phyloP scores from a whole-genome alignment of 2,888 invertebrate genomes.

The Unio delphinus region DNA sequence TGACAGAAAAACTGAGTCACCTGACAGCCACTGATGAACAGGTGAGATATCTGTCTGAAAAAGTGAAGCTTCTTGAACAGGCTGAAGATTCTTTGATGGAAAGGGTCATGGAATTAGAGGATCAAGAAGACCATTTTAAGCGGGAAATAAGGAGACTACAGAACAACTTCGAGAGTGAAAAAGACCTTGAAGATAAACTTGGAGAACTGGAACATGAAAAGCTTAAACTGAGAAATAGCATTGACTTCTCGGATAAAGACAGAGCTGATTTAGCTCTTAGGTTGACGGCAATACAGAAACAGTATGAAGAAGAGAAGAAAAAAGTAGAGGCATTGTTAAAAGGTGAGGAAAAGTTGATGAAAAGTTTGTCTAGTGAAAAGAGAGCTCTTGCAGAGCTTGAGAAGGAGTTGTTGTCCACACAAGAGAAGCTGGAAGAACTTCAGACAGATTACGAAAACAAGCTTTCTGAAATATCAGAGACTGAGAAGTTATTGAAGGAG shows the following conservation, averaged over 20 bases:
- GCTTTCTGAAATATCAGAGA: conserved; percentile 29
- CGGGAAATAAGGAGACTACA: conserved; percentile 37
- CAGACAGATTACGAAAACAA: conserved; percentile 51
- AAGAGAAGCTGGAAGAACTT: conserved; percentile 51
- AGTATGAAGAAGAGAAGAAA: conserved; percentile 42
- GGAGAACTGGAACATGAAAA: conserved; percentile 32
- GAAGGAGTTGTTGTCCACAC: conserved; percentile 41
- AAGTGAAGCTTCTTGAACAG: conserved; percentile 56
- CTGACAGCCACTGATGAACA: conserved; percentile 44
- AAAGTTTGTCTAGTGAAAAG: conserved; percentile 37
- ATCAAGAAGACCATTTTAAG: conserved; percentile 43
- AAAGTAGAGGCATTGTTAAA: conserved; percentile 37
- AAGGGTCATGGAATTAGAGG: conserved; percentile 60
- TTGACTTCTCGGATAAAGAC: conserved; percentile 26
- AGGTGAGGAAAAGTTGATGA: conserved; percentile 41
- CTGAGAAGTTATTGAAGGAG: conserved; percentile 25
- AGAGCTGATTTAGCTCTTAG: conserved; percentile 34
- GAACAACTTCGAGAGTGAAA: conserved; percentile 22
- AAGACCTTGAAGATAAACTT: conserved; percentile 38
- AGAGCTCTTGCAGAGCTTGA: conserved; percentile 42
- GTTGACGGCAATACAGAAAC: conserved; percentile 28
- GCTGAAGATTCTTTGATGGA: conserved; percentile 64
- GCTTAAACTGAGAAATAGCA: conserved; percentile 25
- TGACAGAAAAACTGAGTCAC: conserved; percentile 34
- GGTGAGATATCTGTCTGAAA: conserved; percentile 51